Base-by-base conservation (phyloP, 1,140 invertebrate species). In the Mya arenaria region DNA sequence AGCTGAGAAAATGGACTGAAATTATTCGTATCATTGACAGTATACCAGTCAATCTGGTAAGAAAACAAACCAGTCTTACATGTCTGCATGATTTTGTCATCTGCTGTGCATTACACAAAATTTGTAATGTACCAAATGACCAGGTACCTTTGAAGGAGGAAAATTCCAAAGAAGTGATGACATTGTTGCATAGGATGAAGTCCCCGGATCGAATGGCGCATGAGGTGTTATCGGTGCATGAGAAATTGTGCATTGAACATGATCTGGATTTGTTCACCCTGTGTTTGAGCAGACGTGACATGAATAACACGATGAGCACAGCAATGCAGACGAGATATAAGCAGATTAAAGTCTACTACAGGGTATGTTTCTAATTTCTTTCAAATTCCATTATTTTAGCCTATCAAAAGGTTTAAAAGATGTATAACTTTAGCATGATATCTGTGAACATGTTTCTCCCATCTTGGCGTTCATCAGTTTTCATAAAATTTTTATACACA, bases 11-110 rank as follows among this genome's bases (percentile, higher is more conserved):
- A 37, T 92, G 90, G 90, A 41, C 41, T 0, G 78, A 85, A 52
- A 73, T 90, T 32, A 66, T 91, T 13, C 66, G 73, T 8, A 80
- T 91, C 41, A 56, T 92, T 19, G 75, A 87, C 44, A 83, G 89
- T 82, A 83, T 91, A 55, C 91, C 90, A 32, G 81, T 83, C 19
- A 69, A 78, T n/a, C 44, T 86, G 32, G 36, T 89, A 0, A 62
- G 80, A 36, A 66, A 88, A 25, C 84, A 85, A 36, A 39, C 68
- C 13, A 71, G 88, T 34, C 86, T 89, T 37, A 81, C 81, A 65
- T 81, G 73, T 28, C 68, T 92, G 3, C 83, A 88, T 78, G 91
- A 92, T 71, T 89, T 89, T 72, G 85, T 86, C 1, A 58, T 92
- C 39, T 85, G 84, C 62, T 89, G 87, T 83, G 81, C 87, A 60